Evolutionary conservation across 1,140 invertebrate genomes (phyloP).

Genomic region (Drosophila obscura): DNA sequence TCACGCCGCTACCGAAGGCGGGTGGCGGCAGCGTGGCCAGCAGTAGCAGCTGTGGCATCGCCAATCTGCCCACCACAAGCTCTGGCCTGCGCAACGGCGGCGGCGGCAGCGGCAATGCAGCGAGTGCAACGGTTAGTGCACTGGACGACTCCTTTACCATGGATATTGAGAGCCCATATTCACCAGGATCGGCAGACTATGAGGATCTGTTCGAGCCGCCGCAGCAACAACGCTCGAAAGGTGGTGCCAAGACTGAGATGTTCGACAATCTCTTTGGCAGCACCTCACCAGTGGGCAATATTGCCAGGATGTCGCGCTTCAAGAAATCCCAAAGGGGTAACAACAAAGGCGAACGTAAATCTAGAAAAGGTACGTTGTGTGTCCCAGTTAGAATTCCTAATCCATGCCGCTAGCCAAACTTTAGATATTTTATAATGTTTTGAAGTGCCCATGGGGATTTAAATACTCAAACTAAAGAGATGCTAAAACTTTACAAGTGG

Average conservation of each 20-base stretch:
- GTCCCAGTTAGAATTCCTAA: background rate
- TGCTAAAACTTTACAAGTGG: too few species aligned
- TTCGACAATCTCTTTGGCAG: constrained; percentile 83
- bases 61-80: constrained; percentile 54
- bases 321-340: constrained; percentile 59
- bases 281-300: constrained; percentile 64
- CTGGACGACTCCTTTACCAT: constrained; percentile 84
- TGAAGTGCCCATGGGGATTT: too few species aligned
- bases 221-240: constrained; percentile 85
- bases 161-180: constrained; percentile 92
- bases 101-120: constrained; percentile 70
- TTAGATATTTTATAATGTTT: too few species aligned
- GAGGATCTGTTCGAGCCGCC: constrained; percentile 94
- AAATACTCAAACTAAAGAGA: too few species aligned
- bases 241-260: constrained; percentile 64
- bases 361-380: constrained; percentile 72
- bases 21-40: constrained; percentile 73
- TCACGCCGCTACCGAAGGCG: constrained; percentile 76
- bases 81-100: constrained; percentile 65
- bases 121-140: constrained; percentile 86
- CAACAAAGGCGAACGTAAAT: constrained; percentile 65
- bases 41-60: constrained; percentile 67
- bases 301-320: constrained; percentile 46
- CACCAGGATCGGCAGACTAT: constrained; percentile 92
- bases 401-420: too few species aligned